phyloP scores from a whole-genome alignment of 2,797 vertebrate genomes.

The Salarias fasciatus region DNA sequence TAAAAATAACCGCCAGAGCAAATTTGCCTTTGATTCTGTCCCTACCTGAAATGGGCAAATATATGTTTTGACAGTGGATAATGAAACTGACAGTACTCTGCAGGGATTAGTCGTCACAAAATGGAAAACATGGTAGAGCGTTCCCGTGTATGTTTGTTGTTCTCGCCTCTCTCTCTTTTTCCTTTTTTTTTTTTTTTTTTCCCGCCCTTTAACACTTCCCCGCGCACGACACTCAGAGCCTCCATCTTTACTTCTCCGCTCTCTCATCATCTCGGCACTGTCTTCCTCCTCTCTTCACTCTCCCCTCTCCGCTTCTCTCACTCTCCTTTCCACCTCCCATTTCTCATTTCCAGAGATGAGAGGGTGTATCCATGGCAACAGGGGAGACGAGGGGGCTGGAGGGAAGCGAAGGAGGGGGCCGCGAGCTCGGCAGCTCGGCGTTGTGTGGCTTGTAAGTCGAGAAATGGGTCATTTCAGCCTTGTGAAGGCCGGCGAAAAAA shows the following conservation, averaged over 20 bases:
- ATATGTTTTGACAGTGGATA: constrained; percentile 68
- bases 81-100: constrained; percentile 68
- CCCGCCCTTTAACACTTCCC: constrained; percentile 27
- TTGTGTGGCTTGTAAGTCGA: constrained; percentile 71
- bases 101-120: constrained; percentile 67
- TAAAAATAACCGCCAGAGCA: constrained; percentile 72
- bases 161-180: constrained; percentile 18
- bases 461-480: constrained; percentile 78
- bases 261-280: constrained; percentile 57
- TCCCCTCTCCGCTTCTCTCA: constrained; percentile 50
- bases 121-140: constrained; percentile 42
- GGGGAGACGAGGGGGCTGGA: constrained; percentile 72
- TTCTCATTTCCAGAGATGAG: constrained; percentile 78
- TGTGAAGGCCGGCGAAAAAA: constrained; percentile 39
- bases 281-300: constrained; percentile 58
- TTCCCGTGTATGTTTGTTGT: constrained; percentile 41
- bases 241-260: constrained; percentile 49
- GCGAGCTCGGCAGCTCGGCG: constrained; percentile 54
- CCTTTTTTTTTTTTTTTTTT: not conserved
- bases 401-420: constrained; percentile 24
- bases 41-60: constrained; percentile 65
- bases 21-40: constrained; percentile 63
- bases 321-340: constrained; percentile 66
- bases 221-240: constrained; percentile 3
- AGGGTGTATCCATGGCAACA: constrained; percentile 87